Percentiles rank a stretch among this genome's conserved stretches.
phyloP scores from a whole-genome alignment of 2,888 invertebrate genomes.

The Eupithecia pulchellata region DNA sequence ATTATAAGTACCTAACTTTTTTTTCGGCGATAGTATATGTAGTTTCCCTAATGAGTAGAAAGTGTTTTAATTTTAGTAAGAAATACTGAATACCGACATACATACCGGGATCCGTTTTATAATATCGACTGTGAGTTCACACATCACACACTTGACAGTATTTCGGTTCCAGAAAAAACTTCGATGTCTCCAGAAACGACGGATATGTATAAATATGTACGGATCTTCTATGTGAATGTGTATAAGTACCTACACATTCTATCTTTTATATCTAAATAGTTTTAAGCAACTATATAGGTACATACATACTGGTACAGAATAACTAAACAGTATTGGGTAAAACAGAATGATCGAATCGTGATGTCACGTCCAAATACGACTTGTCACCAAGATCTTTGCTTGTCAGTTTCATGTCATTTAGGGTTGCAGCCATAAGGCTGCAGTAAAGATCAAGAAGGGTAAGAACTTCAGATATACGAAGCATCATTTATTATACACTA shows the following conservation, averaged over 20 bases:
- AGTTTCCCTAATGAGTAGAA: background rate
- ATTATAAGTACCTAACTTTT: background rate
- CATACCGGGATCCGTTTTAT: background rate
- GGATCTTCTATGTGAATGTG: background rate
- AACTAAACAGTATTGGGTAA: too few relatives aligned
- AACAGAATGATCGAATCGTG: constrained; percentile 20
- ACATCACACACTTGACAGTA: background rate
- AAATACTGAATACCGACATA: background rate
- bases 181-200: background rate
- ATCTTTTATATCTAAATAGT: too few relatives aligned
- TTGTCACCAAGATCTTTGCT: too few relatives aligned
- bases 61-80: background rate
- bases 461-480: too few relatives aligned
- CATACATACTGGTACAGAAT: too few relatives aligned
- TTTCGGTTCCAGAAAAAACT: background rate
- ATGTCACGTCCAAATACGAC: constrained; percentile 21
- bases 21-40: background rate
- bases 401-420: constrained; percentile 28
- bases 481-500: too few relatives aligned
- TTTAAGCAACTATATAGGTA: background rate
- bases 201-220: background rate
- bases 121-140: background rate
- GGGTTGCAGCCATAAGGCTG: background rate
- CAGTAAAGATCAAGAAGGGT: too few relatives aligned
- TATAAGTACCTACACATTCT: too few relatives aligned